Conservation (phyloP, 2,888 invertebrate species). For the Sinotaia quadrata region DNA sequence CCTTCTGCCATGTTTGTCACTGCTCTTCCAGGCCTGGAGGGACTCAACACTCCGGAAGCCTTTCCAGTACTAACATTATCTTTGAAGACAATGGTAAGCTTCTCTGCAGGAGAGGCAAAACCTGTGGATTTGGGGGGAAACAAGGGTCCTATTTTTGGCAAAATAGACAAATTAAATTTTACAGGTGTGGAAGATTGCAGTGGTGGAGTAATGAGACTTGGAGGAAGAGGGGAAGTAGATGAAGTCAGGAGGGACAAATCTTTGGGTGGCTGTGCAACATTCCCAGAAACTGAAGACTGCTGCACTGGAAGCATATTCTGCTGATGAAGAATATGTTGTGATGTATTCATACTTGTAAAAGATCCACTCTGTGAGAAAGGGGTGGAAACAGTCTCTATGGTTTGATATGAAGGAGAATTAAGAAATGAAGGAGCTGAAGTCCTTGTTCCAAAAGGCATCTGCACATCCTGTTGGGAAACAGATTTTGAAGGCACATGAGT, state of each 20-base stretch:
- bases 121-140: slow-evolving; percentile 27
- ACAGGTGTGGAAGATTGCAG: neutral
- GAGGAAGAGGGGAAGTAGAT: slow-evolving; percentile 27
- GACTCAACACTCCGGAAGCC: too few species aligned
- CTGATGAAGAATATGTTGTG: neutral
- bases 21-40: too few species aligned
- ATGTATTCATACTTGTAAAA: neutral
- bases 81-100: too few species aligned
- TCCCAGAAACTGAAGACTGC: slow-evolving; percentile 14
- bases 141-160: neutral
- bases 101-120: slow-evolving; percentile 52
- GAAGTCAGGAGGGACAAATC: too few species aligned
- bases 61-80: too few species aligned
- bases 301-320: slow-evolving; percentile 6
- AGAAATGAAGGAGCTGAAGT: neutral
- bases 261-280: too few species aligned
- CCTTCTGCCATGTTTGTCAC: too few species aligned
- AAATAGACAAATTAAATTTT: too few species aligned
- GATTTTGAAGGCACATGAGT: too few species aligned
- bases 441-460: slow-evolving; percentile 16
- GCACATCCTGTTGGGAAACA: too few species aligned
- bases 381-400: neutral
- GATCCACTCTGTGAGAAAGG: slow-evolving; percentile 6
- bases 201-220: slow-evolving; percentile 3
- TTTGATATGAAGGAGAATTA: neutral